Base-by-base conservation (phyloP, 2,113 vertebrate genomes). In the Octodon degus region DNA sequence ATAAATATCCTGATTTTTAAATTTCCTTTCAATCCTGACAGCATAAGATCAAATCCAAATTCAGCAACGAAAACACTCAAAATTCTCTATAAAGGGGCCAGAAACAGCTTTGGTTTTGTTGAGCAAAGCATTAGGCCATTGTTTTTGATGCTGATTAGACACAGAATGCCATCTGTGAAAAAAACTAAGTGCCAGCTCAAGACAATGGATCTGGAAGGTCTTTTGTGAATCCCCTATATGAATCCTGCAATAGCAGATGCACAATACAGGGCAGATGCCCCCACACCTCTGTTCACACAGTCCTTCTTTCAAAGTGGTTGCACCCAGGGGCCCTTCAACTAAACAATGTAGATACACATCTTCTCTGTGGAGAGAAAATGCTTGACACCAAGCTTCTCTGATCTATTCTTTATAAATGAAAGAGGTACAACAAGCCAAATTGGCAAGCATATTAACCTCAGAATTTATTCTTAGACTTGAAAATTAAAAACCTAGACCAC, bases 81-180 rank as follows among this genome's bases (percentile, higher is more conserved):
- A 79, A 53, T 53, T 94, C 30, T 82, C 2, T 32, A 17, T 55
- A 77, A 87, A 10, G n/a, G 93, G 62, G 53, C 37, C 47, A 92
- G 34, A 63, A 50, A 84, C 32, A 82, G 24, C 55, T 84, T 90
- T 25, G 82, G 95, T 96, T 97, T 97, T 87, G 79, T 83, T 91
- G 92, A 96, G 37, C 67, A 86, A 92, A 95, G 34, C 55, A 50
- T 92, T 86, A 88, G 90, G 93, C 97, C 58, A 89, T 89, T 97
- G 86, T 97, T 97, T 93, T 90, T 60, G 87, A 76, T 76, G 97
- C 83, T 97, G 98, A 98, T 97, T 97, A 97, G 91, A 97, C 93
- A 96, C 60, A 82, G 95, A 97, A 91, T 68, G 76, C 89, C 82
- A 98, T 96, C 93, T 97, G 91, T 84, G n/a, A 95, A 93, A 98